Percentiles rank a stretch among this genome's conserved stretches.
These are phyloP conservation scores for Clivina fossor DNA, from an alignment of 2,888 invertebrate species.

Conservation along the genomic window DNA sequence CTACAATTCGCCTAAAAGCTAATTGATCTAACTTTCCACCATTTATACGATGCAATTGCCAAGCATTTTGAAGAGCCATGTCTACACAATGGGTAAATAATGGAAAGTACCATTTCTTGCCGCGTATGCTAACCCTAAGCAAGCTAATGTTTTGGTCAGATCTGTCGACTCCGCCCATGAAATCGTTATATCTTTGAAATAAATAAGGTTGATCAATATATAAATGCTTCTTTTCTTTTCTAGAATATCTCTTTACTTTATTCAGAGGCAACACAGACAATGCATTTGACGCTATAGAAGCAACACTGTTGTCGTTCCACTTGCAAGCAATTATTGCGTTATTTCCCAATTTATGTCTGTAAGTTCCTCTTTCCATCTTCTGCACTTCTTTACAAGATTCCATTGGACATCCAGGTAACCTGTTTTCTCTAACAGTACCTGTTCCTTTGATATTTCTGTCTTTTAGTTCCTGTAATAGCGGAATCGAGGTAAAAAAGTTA, in stretches of 20 bases:
- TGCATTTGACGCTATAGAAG: slow-evolving; percentile 35
- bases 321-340: slow-evolving; percentile 20
- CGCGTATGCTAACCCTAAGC: slow-evolving; percentile 23
- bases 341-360: slow-evolving; percentile 6
- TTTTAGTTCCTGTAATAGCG: slow-evolving; percentile 20
- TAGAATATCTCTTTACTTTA: slow-evolving; percentile 22
- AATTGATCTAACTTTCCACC: slow-evolving; percentile 4
- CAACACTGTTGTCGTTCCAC: slow-evolving; percentile 40
- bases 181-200: slow-evolving; percentile 5
- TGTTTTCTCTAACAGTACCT: slow-evolving; percentile 24
- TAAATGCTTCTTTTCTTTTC: slow-evolving; percentile 20
- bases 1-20: background rate
- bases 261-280: slow-evolving; percentile 8
- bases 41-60: background rate
- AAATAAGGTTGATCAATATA: slow-evolving; percentile 26
- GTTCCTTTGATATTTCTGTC: slow-evolving; percentile 23
- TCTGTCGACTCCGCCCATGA: slow-evolving; percentile 1
- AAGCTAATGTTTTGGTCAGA: slow-evolving; percentile 32
- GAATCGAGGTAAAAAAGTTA: slow-evolving; percentile 23
- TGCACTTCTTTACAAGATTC: slow-evolving; percentile 1
- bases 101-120: slow-evolving; percentile 10
- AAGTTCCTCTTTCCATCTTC: slow-evolving; percentile 31
- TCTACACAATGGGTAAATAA: background rate
- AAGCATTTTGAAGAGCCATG: slow-evolving; percentile 1
- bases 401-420: slow-evolving; percentile 12